These are phyloP conservation scores for Tor tambroides DNA, from an alignment of 2,113 vertebrate genomes.

Conservation along the genomic window DNA sequence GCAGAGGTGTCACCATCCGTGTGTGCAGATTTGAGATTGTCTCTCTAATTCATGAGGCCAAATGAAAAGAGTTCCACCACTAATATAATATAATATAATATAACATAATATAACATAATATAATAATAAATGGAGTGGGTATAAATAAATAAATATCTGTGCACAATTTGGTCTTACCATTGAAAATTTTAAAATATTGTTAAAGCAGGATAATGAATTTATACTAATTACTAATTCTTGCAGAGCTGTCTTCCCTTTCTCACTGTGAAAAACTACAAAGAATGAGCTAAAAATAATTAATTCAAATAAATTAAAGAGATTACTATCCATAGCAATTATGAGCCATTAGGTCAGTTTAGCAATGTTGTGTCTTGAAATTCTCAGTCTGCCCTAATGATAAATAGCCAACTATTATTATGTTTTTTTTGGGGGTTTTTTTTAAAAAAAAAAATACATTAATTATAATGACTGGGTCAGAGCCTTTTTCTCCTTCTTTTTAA, in stretches of 20 bases:
- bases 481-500: neutral
- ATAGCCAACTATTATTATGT: neutral
- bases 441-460: neutral
- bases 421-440: neutral
- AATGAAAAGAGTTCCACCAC: neutral
- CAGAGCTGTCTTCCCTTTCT: neutral
- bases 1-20: neutral
- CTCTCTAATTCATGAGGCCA: neutral
- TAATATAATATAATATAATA: neutral
- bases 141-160: neutral
- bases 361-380: neutral
- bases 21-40: neutral
- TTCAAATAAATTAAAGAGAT: no score
- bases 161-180: neutral
- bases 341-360: conserved; percentile 11
- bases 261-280: neutral
- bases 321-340: neutral
- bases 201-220: neutral
- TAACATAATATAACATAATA: no score
- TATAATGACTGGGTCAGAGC: neutral
- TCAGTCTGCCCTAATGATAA: neutral
- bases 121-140: no score
- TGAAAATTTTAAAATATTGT: neutral
- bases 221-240: neutral
- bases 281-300: neutral